Base-by-base conservation (phyloP, 2,113 vertebrate species). In the Pongo pygmaeus region DNA sequence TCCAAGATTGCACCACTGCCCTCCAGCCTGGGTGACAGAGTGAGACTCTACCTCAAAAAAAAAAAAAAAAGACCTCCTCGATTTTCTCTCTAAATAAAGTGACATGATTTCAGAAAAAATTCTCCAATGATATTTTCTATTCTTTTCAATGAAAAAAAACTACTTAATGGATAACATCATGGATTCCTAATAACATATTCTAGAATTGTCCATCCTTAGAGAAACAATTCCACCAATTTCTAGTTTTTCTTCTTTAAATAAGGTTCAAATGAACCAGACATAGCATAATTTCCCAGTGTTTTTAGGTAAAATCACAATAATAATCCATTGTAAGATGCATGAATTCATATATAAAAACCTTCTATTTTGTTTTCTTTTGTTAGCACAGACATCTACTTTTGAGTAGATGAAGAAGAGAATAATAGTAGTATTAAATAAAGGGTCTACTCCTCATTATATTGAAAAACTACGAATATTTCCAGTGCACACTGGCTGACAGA, bases 251-350 rank as follows among this genome's bases (percentile, higher is more conserved):
- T 52, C 77, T 72, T 89, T 3, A 88, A 81, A 75, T 59, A 59
- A 88, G 10, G 38, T 78, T 96, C 59, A 87, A 85, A 55, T 64
- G 40, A 48, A 90, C 89, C 38, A 52, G 35, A 67, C 38, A 84
- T 2, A 40, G 27, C 11, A 78, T 74, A 59, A 75, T 59, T 93
- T 70, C 43, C 61, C 13, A 89, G 6, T 67, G 27, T 84, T 93
- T 89, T 75, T 43, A 88, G 16, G 70, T 48, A 13, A 84, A 85
- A 87, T 84, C 35, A 87, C 11, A 97, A 92, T n/a, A 75, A 77
- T 23, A 52, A 84, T 64, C 18, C 10, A 59, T 43, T 70, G 23
- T 50, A 94, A 69, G 72, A 80, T 16, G 0, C 27, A 81, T 52
- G 2, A 38, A 87, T 74, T 79, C 14, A 40, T 30, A 88, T 14